Evolutionary conservation across 2,888 invertebrate species (phyloP).

Genomic region (Coenonympha glycerion): DNA sequence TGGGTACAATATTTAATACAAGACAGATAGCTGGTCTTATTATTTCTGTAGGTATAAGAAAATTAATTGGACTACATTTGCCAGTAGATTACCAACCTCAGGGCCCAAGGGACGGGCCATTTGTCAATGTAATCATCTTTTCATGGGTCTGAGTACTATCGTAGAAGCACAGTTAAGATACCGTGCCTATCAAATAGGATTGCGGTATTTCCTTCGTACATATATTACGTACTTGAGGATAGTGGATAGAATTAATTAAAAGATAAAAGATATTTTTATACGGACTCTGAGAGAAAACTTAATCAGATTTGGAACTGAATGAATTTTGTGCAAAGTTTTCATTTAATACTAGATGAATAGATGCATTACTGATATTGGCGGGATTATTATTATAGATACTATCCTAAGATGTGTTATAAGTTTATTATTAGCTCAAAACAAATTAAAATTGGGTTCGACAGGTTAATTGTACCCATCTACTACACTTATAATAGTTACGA

Average conservation of each 20-base stretch:
- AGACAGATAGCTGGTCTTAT: constrained; percentile 33
- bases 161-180: constrained; percentile 42
- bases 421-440: too few species aligned
- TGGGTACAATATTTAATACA: not conserved
- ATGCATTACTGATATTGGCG: too few species aligned
- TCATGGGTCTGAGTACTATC: constrained; percentile 45
- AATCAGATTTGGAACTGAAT: too few species aligned
- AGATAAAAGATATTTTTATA: not conserved
- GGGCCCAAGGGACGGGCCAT: constrained; percentile 44
- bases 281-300: not conserved
- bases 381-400: too few species aligned
- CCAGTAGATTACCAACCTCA: constrained; percentile 52
- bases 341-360: too few species aligned
- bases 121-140: constrained; percentile 66
- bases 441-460: too few species aligned
- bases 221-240: constrained; percentile 2
- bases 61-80: constrained; percentile 57
- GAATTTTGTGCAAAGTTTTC: too few species aligned
- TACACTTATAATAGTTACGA: too few species aligned
- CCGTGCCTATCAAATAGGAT: constrained; percentile 38
- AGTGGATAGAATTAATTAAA: constrained; percentile 2
- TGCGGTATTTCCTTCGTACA: constrained; percentile 26
- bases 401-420: too few species aligned
- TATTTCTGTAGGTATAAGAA: constrained; percentile 39
- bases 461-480: too few species aligned